Evolutionary conservation across 2,797 vertebrate species (phyloP), one percentile per base, ranked within the genome.

Genomic region (Scarus forsteni): DNA sequence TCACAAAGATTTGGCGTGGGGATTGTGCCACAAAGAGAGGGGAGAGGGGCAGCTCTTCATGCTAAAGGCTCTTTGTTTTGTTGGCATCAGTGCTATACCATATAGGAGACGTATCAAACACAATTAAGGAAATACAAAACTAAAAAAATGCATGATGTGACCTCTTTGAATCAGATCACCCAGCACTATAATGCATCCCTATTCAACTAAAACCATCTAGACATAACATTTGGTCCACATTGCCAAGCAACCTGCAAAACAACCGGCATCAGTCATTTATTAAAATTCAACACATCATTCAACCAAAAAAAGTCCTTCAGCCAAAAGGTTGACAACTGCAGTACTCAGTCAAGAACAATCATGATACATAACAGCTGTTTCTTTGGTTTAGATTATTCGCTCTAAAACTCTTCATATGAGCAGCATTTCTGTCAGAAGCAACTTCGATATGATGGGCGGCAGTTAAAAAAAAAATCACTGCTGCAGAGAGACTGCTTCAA

Each of bases 381-480:
- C 40, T 78, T 69, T 77, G 15, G 64, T 38, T 54, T 67, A 27
- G 27, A 27, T 79, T 86, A 67, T 87, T 43, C 64, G 16, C 50
- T 79, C 66, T 63, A 70, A 70, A 80, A 75, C 67, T 75, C 11
- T 63, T 79, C 80, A 60, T 50, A 71, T 34, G 59, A 74, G 63
- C 61, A 40, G 45, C 39, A 55, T 45, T 80, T 81, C 34, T 36
- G 49, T 74, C 60, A 69, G 76, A 56, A 27, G 27, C 73, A 77
- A 70, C 57, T 48, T 54, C 45, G 18, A 80, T 87, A 73, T 79
- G 66, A 85, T 54, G 75, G 65, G 62, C 74, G 53, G 72, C 82
- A 52, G 46, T 83, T 84, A 58, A 70, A 44, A 84, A 85, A 70
- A 78, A 63, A 70, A 83, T 73, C 70, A 72, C 65, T 63, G 54